A percentile compares a stretch with the other conserved stretches of the same genome.
Evolutionary conservation across 2,113 vertebrate genomes (phyloP).

Genomic region (Corynorhinus townsendii): DNA sequence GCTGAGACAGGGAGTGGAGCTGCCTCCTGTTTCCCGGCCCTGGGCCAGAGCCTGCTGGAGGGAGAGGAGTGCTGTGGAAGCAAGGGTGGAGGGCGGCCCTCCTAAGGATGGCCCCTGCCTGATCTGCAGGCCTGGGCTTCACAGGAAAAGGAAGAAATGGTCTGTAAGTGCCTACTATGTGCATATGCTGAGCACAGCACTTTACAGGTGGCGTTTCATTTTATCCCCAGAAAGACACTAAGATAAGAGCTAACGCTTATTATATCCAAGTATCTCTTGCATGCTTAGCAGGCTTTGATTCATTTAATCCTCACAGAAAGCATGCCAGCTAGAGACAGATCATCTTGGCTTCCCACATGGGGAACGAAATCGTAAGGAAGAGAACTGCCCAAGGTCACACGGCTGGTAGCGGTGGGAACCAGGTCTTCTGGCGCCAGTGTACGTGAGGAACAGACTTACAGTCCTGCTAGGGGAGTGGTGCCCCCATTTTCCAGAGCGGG

Average conservation of each 20-base stretch:
- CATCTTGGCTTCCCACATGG: not conserved
- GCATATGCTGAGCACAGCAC: not conserved
- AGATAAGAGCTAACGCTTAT: not conserved
- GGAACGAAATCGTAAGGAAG: not conserved
- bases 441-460: not conserved
- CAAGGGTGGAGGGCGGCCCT: not conserved
- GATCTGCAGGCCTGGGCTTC: not conserved
- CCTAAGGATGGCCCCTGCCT: not conserved
- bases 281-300: not conserved
- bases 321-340: not conserved
- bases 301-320: not conserved
- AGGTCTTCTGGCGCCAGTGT: not conserved
- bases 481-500: not conserved
- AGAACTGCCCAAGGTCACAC: not conserved
- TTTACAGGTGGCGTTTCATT: not conserved
- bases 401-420: not conserved
- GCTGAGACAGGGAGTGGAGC: not conserved
- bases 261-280: not conserved
- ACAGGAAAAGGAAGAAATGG: not conserved
- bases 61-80: no score
- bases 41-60: constrained; percentile 16
- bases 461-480: not conserved
- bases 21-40: not conserved
- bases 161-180: not conserved
- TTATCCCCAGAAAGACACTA: not conserved